phyloP scores from a whole-genome alignment of 2,113 vertebrate species.

The Abramis brama region DNA sequence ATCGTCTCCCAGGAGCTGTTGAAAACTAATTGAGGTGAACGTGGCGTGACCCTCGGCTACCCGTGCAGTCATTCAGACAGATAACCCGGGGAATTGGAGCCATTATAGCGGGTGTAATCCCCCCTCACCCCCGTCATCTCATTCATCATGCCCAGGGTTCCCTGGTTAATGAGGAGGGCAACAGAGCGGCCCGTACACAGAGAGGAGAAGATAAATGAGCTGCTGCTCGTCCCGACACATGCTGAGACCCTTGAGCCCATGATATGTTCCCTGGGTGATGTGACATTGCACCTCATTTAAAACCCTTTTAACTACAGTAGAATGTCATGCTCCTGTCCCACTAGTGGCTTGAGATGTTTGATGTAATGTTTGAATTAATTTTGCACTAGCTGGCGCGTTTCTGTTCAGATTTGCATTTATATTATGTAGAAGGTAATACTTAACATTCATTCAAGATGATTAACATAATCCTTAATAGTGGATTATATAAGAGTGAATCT shows the following conservation, averaged over 20 bases:
- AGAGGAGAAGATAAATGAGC: slow-evolving; percentile 57
- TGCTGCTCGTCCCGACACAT: slow-evolving; percentile 57
- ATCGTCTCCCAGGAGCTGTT: neutral
- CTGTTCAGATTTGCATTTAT: neutral
- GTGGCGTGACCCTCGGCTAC: slow-evolving; percentile 7
- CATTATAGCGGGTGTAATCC: neutral
- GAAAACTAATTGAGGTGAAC: slow-evolving; percentile 34
- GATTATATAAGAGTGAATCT: neutral
- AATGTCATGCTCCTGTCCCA: neutral
- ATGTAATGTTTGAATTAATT: neutral
- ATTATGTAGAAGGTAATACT: neutral
- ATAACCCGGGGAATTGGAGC: neutral
- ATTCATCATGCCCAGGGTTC: slow-evolving; percentile 16
- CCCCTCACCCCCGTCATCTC: neutral
- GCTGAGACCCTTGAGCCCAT: slow-evolving; percentile 48
- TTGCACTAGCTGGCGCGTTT: neutral
- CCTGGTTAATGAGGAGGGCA: neutral
- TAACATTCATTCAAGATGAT: neutral
- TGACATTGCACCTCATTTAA: slow-evolving; percentile 57
- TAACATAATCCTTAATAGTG: neutral
- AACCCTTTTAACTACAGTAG: neutral
- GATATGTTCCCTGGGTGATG: slow-evolving; percentile 65
- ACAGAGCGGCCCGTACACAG: neutral
- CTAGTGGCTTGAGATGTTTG: neutral
- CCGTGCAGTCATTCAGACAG: slow-evolving; percentile 15